phyloP scores from a whole-genome alignment of 2,797 vertebrate genomes.

The Girardinus metallicus region DNA sequence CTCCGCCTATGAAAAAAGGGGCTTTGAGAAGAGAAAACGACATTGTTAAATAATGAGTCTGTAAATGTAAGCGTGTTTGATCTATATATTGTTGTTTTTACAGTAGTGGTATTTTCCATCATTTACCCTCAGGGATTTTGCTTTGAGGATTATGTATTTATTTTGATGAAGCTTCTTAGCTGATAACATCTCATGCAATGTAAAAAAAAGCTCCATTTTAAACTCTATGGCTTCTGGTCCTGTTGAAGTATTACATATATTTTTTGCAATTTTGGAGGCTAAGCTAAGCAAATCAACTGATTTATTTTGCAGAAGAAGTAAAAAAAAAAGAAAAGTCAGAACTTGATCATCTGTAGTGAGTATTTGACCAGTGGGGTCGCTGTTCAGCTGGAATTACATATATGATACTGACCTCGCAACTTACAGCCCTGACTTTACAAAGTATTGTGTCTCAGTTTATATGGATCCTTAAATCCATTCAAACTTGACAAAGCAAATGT shows the following conservation, averaged over 20 bases:
- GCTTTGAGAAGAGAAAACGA: background rate
- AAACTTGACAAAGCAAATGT: background rate
- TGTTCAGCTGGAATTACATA: background rate
- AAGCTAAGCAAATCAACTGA: background rate
- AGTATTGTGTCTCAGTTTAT: background rate
- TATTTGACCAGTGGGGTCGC: background rate
- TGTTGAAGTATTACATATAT: background rate
- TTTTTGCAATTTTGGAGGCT: background rate
- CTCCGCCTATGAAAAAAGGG: no score
- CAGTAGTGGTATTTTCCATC: background rate
- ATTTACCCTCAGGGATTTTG: background rate
- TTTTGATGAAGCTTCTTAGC: background rate
- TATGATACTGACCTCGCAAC: background rate
- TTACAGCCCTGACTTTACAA: background rate
- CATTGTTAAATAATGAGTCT: background rate
- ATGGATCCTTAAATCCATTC: background rate
- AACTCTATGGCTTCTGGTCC: background rate
- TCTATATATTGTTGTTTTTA: background rate
- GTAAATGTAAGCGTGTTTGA: background rate
- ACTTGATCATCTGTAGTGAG: background rate
- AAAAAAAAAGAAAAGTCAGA: background rate
- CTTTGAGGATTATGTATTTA: constrained; percentile 8
- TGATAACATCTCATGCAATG: background rate
- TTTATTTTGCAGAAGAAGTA: background rate
- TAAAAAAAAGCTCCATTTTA: background rate